Evolutionary conservation across 2,888 invertebrate species (phyloP).

Genomic region (Callyntrura sp.): DNA sequence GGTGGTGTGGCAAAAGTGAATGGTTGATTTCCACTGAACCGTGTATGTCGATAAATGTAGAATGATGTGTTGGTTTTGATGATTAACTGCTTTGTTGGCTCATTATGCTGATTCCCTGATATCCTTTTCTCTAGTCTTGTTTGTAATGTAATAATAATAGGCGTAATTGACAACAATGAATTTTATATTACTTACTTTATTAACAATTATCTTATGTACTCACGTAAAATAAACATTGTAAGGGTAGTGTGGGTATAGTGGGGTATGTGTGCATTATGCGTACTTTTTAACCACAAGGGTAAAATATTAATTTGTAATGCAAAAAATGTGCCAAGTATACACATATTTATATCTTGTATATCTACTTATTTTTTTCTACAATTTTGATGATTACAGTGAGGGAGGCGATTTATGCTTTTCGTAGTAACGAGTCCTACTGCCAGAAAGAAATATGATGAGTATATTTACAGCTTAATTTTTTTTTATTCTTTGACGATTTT

Average conservation of each 20-base stretch:
- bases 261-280: background rate
- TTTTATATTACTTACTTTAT: background rate
- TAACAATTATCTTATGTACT: constrained; percentile 2
- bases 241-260: too few species aligned
- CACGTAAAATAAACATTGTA: constrained; percentile 5
- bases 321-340: constrained; percentile 38
- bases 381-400: constrained; percentile 1
- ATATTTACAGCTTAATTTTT: constrained; percentile 6
- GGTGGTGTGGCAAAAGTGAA: background rate
- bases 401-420: background rate
- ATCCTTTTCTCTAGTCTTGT: constrained; percentile 27
- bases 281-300: constrained; percentile 8
- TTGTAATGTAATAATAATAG: constrained; percentile 8
- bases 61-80: constrained; percentile 51
- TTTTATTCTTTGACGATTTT: constrained; percentile 4
- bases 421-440: constrained; percentile 11
- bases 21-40: constrained; percentile 7
- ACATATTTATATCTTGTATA: background rate
- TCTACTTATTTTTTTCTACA: too few species aligned
- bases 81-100: constrained; percentile 46
- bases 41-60: background rate
- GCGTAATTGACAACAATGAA: constrained; percentile 44
- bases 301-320: constrained; percentile 22
- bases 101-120: constrained; percentile 51
- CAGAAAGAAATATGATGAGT: constrained; percentile 42